Base-by-base conservation (phyloP, 2,113 vertebrate genomes). In the Dascyllus trimaculatus region DNA sequence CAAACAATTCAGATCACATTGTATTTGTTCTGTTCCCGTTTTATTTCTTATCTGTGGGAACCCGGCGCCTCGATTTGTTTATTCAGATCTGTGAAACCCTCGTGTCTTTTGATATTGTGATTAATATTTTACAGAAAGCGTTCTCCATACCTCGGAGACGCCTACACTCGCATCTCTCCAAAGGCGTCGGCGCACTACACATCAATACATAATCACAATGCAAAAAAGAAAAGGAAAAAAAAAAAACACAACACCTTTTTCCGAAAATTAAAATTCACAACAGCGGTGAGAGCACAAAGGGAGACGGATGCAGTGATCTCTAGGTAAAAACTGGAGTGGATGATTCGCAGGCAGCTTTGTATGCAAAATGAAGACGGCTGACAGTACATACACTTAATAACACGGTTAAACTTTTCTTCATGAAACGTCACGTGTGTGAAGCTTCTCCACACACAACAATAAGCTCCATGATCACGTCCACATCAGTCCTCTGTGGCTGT, bases 61-160 rank as follows among this genome's bases (percentile, higher is more conserved):
- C 53, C 40, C 45, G 7, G 56, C 25, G 38, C 76, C 80, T 63
- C 54, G 1, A 76, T 90, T 84, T 93, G 87, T 91, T 92, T 91
- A 83, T 88, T 85, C 78, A 80, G 83, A 89, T 84, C 29, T 71
- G 76, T 52, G 67, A 75, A 84, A 64, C 85, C 82, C 78, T 67
- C 0, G 59, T 78, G 72, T 78, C 64, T 60, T 89, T 89, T 85
- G 78, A 91, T 81, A 75, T 67, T 66, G 83, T 71, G 88, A 87
- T 88, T 85, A 89, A 87, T 91, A 91, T 91, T 93, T 92, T 80
- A 90, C 79, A 84, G 54, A 80, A 65, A 78, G 57, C 25, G 59
- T 89, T n/a, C 73, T 81, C 74, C 75, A 38, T 85, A 81, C 86
- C 87, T 89, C 59, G 2, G 89, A 90, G 84, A 87, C 78, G 43